Base-by-base conservation (phyloP, 2,113 vertebrate species). In the Hylia prasina region DNA sequence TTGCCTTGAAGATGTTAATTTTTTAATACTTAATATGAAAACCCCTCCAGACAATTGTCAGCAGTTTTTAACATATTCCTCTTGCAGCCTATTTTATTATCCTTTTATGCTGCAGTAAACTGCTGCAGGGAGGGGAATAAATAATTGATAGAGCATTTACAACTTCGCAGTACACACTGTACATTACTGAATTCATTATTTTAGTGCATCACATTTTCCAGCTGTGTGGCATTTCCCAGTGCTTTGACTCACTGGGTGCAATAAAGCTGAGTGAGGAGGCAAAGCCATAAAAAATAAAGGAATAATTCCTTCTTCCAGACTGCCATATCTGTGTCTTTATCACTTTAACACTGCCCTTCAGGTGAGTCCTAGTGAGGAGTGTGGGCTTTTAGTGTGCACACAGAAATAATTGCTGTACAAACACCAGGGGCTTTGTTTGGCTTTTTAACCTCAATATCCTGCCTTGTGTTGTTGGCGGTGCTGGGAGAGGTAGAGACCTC, bases 151-250 rank as follows among this genome's bases (percentile, higher is more conserved):
- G 40, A 58, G 10, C 56, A 35, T 73, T 92, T 72, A 54, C 60
- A 72, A 11, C 60, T n/a, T 60, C 50, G 45, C n/a, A 47, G 30
- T 68, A 58, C 27, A 20, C 40, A 20, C 16, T 60, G 24, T 44
- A 27, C 44, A 5, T 37, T 35, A 42, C 58, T 66, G 77, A 64
- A 73, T 53, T 47, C 23, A 20, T 88, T 81, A 33, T 30, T 82
- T 77, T 31, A 72, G 40, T 42, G 23, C 40, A 30, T 35, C 20
- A 1, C 12, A 4, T 72, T 61, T 93, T 79, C 77, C 72, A 13
- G 69, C 72, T 78, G 28, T 40, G 39, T 82, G 77, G 65, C 69
- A 48, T 75, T 73, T 91, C 80, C 85, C 89, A 91, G 44, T 51
- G 45, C 37, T 58, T 61, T 83, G 51, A 47, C 63, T 65, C 73